A percentile compares a stretch with the other conserved stretches of the same genome.
Evolutionary conservation across 1,140 invertebrate species (phyloP).

Genomic region (Cotesia typhae): DNA sequence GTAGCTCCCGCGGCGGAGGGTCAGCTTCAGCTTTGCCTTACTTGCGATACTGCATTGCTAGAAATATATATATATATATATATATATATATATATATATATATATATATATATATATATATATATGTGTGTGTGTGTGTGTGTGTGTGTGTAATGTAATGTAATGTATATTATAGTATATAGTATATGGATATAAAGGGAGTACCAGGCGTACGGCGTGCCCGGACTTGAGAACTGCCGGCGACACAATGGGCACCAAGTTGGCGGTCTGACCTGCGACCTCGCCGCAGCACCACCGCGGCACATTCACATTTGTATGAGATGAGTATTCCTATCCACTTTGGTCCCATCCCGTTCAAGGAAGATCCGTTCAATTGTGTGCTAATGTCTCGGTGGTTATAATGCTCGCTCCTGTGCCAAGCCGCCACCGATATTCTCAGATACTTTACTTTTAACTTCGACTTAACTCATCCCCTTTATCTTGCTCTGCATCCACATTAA

Average conservation of each 20-base stretch:
- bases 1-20: conserved; percentile 35
- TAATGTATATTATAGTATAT: conserved; percentile 23
- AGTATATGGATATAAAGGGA: too few species aligned
- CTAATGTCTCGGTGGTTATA: conserved; percentile 54
- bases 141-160: conserved; percentile 1
- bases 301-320: conserved; percentile 57
- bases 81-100: conserved; percentile 24
- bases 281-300: conserved; percentile 45
- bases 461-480: conserved; percentile 21
- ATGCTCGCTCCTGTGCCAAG: conserved; percentile 42
- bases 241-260: conserved; percentile 64
- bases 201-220: too few species aligned
- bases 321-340: conserved; percentile 37
- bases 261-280: conserved; percentile 63
- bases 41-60: conserved; percentile 9
- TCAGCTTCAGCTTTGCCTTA: conserved; percentile 12
- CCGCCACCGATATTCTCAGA: conserved; percentile 33
- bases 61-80: conserved; percentile 20
- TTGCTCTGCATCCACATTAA: not conserved
- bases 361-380: conserved; percentile 62
- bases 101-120: conserved; percentile 22
- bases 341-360: conserved; percentile 20
- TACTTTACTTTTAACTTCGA: conserved; percentile 15
- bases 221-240: conserved; percentile 41
- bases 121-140: too few species aligned